Base-by-base conservation (phyloP, 2,888 invertebrate genomes). In the Meteorus cinctellus region DNA sequence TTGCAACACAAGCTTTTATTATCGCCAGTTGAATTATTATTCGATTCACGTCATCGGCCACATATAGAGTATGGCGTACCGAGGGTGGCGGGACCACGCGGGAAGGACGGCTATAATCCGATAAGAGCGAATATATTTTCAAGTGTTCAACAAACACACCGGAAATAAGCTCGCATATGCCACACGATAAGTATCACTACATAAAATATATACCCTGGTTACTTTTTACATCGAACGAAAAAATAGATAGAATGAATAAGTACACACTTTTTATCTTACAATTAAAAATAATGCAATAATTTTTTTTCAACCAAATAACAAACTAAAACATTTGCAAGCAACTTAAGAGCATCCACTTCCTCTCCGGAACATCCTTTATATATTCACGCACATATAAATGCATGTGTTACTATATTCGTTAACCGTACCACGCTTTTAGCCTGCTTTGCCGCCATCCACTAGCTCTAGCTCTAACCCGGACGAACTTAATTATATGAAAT, bases 111-210 rank as follows among this genome's bases (percentile, higher is more conserved):
- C 19, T 55, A 82, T 86, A 86, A 86, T 87, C 85, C 82, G 77
- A 78, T 80, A 82, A 83, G 83, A 84, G 83, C 84, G 83, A 81
- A 83, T 86, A 84, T 85, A 84, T 84, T 84, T 85, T 85, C 85
- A 84, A 87, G 85, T 85, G 85, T 84, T 86, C 82, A 78, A 82
- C 82, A 87, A 87, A 87, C 86, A 86, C 72, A 86, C 78, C 79
- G 74, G 77, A 78, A 75, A 80, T 80, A 81, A 78, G 80, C 78
- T 79, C 78, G 72, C 81, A 80, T 80, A 78, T 81, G 80, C 75
- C 73, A 62, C 34, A 59, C 55, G 67, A 66, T 74, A 60, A 78
- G 59, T 74, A 71, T 80, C 74, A 77, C 77, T 79, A 72, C 69
- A 81, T 81, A 78, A 80, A 80, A 77, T 80, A 79, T 75, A 79